phyloP scores from a whole-genome alignment of 2,113 vertebrate genomes.

The Phasianus colchicus region DNA sequence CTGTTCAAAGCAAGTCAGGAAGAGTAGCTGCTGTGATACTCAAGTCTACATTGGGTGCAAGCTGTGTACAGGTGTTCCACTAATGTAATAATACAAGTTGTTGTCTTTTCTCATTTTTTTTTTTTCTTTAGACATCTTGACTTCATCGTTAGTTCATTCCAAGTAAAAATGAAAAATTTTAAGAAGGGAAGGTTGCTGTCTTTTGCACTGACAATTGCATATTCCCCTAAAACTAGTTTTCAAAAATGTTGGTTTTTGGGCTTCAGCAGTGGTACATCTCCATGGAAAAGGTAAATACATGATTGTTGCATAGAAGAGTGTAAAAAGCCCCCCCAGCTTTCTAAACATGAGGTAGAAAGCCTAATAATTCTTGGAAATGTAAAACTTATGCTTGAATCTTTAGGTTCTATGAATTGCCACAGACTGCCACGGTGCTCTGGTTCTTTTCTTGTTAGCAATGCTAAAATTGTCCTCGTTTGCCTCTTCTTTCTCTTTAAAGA shows the following conservation, averaged over 20 bases:
- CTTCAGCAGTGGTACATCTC: not conserved
- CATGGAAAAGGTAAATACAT: not conserved
- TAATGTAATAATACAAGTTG: not conserved
- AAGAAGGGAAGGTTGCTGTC: not conserved
- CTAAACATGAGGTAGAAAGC: not conserved
- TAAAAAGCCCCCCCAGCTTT: not conserved
- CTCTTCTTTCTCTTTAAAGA: not conserved
- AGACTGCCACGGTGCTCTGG: fast-evolving
- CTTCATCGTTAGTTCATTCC: not conserved
- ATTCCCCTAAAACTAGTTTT: not conserved
- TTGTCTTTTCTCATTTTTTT: not conserved
- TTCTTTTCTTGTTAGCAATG: not conserved
- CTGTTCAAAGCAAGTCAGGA: conserved; percentile 43
- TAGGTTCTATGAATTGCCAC: not conserved
- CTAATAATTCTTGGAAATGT: not conserved
- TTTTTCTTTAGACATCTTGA: not conserved
- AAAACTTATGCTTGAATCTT: not conserved
- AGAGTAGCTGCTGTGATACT: conserved; percentile 27
- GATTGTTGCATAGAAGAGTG: not conserved
- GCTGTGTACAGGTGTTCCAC: not conserved
- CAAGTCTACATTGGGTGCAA: not conserved
- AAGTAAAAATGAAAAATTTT: not conserved
- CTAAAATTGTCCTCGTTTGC: not conserved
- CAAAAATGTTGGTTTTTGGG: not conserved
- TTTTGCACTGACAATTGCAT: not conserved